A percentile compares a stretch with the other conserved stretches of the same genome.
Evolutionary conservation across 2,888 invertebrate species (phyloP).

Genomic region (Halictus quadricinctus): DNA sequence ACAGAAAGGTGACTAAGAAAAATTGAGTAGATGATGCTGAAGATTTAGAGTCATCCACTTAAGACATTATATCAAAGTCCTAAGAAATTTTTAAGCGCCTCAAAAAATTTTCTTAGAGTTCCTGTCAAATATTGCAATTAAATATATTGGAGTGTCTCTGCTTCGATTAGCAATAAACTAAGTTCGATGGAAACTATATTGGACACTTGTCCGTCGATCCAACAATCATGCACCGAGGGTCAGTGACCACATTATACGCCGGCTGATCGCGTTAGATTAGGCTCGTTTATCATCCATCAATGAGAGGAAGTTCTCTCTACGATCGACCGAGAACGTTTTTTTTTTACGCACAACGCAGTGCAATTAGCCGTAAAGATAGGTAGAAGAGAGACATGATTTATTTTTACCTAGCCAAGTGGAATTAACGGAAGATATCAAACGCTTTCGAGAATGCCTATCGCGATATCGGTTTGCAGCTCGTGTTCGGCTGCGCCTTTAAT

Average conservation of each 20-base stretch:
- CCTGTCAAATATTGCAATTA: not conserved
- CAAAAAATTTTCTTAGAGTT: not conserved
- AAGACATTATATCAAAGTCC: too few species aligned
- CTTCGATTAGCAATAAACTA: constrained; percentile 42
- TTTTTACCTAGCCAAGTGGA: not conserved
- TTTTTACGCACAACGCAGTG: not conserved
- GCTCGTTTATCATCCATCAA: constrained; percentile 70
- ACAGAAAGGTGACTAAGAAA: not conserved
- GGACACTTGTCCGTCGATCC: constrained; percentile 37
- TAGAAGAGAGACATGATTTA: not conserved
- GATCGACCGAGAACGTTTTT: constrained; percentile 23
- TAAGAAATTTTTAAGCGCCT: not conserved
- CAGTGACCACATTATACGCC: constrained; percentile 60
- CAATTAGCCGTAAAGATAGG: not conserved
- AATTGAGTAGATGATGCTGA: too few species aligned
- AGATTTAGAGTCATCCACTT: too few species aligned
- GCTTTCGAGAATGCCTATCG: constrained; percentile 26
- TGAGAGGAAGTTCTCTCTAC: constrained; percentile 63
- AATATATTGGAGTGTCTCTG: not conserved
- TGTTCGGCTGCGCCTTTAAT: constrained; percentile 46
- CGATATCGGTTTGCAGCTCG: constrained; percentile 46
- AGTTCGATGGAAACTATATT: constrained; percentile 28
- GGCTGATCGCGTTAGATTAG: constrained; percentile 64
- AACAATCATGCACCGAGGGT: constrained; percentile 60
- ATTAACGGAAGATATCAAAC: constrained; percentile 1